phyloP scores from a whole-genome alignment of 2,113 vertebrate genomes.

The Lanius ludovicianus region DNA sequence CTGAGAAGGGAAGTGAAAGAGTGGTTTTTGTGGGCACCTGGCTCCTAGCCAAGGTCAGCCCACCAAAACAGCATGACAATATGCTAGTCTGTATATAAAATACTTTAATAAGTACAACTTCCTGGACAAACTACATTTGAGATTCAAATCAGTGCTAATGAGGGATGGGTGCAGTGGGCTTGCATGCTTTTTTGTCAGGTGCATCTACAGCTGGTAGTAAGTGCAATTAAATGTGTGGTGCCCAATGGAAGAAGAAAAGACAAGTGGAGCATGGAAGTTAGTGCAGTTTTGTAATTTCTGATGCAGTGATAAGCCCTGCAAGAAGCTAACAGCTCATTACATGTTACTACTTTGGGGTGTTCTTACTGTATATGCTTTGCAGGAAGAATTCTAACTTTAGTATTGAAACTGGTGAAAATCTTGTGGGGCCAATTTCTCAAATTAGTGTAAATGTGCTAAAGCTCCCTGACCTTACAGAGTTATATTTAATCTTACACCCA shows the following conservation, averaged over 20 bases:
- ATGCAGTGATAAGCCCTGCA: neutral
- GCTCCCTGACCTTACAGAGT: neutral
- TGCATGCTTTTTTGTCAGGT: neutral
- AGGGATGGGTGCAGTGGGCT: neutral
- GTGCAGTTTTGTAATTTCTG: neutral
- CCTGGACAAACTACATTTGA: neutral
- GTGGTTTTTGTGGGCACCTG: neutral
- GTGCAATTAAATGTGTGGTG: neutral
- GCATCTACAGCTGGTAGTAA: neutral
- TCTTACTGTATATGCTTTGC: neutral
- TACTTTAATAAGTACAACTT: neutral
- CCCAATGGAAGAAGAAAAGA: neutral
- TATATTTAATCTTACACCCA: slow-evolving; percentile 50
- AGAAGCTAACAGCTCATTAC: neutral
- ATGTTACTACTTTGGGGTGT: neutral
- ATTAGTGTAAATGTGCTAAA: neutral
- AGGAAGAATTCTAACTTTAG: neutral
- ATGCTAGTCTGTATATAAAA: neutral
- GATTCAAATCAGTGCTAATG: neutral
- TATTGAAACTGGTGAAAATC: neutral
- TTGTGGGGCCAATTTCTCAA: neutral
- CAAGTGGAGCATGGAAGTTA: neutral
- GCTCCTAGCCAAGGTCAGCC: neutral
- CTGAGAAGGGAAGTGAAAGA: neutral
- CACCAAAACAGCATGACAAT: neutral